Conservation (phyloP, 2,797 vertebrate species). For the Sphenodon punctatus region DNA sequence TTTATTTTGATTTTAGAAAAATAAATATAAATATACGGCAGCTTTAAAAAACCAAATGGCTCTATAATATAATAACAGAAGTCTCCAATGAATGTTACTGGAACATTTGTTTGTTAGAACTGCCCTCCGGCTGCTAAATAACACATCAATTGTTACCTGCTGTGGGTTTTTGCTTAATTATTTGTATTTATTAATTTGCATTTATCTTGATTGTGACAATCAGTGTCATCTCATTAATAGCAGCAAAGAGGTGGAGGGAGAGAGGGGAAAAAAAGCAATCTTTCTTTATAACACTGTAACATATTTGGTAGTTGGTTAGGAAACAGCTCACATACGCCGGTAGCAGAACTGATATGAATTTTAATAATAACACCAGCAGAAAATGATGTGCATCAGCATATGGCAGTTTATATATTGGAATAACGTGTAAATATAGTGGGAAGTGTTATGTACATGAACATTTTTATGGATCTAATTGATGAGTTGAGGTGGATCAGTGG, state of each 20-base stretch:
- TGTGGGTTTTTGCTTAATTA: slow-evolving; percentile 10
- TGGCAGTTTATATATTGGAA: background rate
- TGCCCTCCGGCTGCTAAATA: background rate
- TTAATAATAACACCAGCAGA: slow-evolving; percentile 18
- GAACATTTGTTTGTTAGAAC: background rate
- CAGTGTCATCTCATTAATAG: slow-evolving; percentile 1
- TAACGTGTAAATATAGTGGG: background rate
- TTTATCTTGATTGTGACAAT: slow-evolving; percentile 34
- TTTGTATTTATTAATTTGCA: slow-evolving; percentile 31
- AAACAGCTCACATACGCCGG: background rate
- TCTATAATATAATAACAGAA: slow-evolving; percentile 22
- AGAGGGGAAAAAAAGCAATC: slow-evolving; percentile 6
- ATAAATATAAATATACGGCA: background rate
- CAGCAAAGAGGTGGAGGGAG: slow-evolving; percentile 7
- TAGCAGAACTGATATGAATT: slow-evolving; percentile 8
- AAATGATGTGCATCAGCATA: background rate
- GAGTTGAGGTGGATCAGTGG: background rate
- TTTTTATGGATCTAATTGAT: slow-evolving; percentile 15
- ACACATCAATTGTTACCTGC: background rate
- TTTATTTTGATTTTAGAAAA: slow-evolving; percentile 1
- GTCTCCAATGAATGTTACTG: background rate
- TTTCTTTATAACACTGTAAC: slow-evolving; percentile 3
- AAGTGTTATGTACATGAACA: background rate
- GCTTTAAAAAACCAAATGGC: slow-evolving; percentile 16
- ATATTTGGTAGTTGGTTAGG: background rate